Base-by-base conservation (phyloP, 2,113 vertebrate genomes). In the Anolis carolinensis region DNA sequence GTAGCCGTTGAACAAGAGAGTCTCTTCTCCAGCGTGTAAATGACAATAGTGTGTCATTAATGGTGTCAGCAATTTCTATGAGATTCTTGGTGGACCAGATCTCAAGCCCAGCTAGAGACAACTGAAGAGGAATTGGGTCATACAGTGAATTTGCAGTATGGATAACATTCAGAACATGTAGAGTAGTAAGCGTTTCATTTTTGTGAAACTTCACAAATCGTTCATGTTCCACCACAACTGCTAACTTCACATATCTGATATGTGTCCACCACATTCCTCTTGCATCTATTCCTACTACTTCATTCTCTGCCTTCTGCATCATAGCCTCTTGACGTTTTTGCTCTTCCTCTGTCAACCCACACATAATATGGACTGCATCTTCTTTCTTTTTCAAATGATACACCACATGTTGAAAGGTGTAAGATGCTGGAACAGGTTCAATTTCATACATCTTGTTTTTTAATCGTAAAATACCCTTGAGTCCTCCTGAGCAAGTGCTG, bases 371-470 rank as follows among this genome's bases (percentile, higher is more conserved):
- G 75, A 32, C 4, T 1, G 55, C 68, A 34, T 4, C 67, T 14
- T 72, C 9, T 44, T 52, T 70, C 44, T 90, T 25, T 86, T 48
- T 18, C 84, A 90, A 10, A 16, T 44, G 90, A 81, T 87, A 92
- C 2, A 94, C 52, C 6, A 93, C 85, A 36, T 94, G 91, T 71
- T 94, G 90, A 91, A 91, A 94, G 59, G 48, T 85, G 30, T 36
- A 48, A 67, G 93, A 90, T 81, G 67, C 68, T 18, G 2, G 50
- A 7, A 65, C 67, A 44, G 93, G 93, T 74, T 93, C 80, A 18
- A 94, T 94, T 91, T 94, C 89, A 81, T 94, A 95, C 76, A 18
- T 44, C 62, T 44, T 72, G 27, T 78, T 65, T 63, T 90, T 84
- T 67, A 89, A 77, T 77, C 89, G 82, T 75, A 95, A 30, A 2